A percentile compares a stretch with the other conserved stretches of the same genome.
These are phyloP conservation scores for Psilanteris sp. DNA, from an alignment of 1,140 invertebrate species.

Conservation along the genomic window DNA sequence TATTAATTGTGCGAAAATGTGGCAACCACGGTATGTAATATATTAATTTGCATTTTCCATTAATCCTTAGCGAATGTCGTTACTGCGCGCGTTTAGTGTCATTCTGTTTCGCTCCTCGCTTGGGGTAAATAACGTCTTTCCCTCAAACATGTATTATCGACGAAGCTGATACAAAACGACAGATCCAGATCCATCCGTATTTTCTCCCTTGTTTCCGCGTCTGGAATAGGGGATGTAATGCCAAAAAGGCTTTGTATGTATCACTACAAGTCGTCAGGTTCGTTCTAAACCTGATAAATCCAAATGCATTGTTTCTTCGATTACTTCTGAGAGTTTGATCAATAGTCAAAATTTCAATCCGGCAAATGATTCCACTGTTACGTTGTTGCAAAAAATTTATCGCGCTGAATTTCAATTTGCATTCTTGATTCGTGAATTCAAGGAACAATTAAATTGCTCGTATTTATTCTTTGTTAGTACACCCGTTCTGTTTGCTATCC, in stretches of 20 bases:
- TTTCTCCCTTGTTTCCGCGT: constrained; percentile 53
- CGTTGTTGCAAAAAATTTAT: too few species aligned
- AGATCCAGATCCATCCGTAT: constrained; percentile 56
- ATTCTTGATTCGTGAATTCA: too few species aligned
- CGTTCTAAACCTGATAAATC: constrained; percentile 50
- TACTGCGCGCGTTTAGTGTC: constrained; percentile 40
- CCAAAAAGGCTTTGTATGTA: constrained; percentile 54
- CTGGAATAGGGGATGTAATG: constrained; percentile 51
- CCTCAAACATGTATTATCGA: constrained; percentile 55
- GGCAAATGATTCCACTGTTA: too few species aligned
- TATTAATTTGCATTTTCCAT: constrained; percentile 58
- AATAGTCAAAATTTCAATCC: constrained; percentile 7
- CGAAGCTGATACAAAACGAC: constrained; percentile 58
- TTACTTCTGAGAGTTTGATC: constrained; percentile 35
- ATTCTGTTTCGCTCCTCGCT: constrained; percentile 37
- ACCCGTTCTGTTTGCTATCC: too few species aligned
- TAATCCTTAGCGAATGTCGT: constrained; percentile 49
- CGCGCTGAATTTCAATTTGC: too few species aligned
- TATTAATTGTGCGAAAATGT: constrained; percentile 32
- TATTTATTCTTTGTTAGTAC: too few species aligned
- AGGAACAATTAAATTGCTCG: too few species aligned
- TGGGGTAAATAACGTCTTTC: constrained; percentile 54
- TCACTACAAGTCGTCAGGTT: constrained; percentile 49
- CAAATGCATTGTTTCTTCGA: constrained; percentile 52
- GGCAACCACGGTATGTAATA: constrained; percentile 22